Evolutionary conservation across 2,888 invertebrate species (phyloP).

Genomic region (Bimastos eiseni): DNA sequence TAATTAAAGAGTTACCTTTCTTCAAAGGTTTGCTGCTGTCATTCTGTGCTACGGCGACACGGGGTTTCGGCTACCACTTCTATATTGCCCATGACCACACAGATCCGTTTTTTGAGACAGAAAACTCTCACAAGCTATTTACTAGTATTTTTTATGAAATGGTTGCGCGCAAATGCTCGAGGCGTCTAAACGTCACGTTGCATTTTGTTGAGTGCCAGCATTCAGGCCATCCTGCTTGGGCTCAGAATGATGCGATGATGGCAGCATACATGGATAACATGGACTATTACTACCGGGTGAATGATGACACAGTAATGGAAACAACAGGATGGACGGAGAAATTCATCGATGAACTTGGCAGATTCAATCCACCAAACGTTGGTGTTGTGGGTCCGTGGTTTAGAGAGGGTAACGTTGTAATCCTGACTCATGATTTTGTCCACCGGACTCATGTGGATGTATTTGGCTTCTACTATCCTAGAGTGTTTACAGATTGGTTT

Average conservation of each 20-base stretch:
- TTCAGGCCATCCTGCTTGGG: constrained; percentile 46
- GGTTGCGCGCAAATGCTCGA: constrained; percentile 36
- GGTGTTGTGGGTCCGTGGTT: constrained; percentile 47
- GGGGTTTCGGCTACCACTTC: constrained; percentile 45
- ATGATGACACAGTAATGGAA: constrained; percentile 46
- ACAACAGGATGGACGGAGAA: constrained; percentile 45
- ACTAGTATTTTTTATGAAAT: constrained; percentile 36
- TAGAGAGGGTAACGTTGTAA: constrained; percentile 44
- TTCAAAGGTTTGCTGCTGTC: constrained; percentile 44
- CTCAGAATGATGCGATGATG: constrained; percentile 49
- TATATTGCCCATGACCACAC: constrained; percentile 45
- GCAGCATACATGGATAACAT: constrained; percentile 47
- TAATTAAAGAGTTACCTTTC: constrained; percentile 42
- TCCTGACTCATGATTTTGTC: constrained; percentile 47
- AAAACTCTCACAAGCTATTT: constrained; percentile 40
- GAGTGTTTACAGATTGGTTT: constrained; percentile 63
- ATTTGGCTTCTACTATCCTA: constrained; percentile 47
- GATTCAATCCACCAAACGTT: constrained; percentile 45
- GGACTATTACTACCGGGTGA: constrained; percentile 46
- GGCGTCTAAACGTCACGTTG: constrained; percentile 41
- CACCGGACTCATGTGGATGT: constrained; percentile 47
- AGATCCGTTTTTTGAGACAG: constrained; percentile 42
- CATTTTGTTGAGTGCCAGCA: constrained; percentile 46
- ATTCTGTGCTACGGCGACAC: constrained; percentile 44
- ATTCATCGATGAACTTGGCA: constrained; percentile 42